Evolutionary conservation across 2,797 vertebrate species (phyloP), one percentile per base, ranked within the genome.

Genomic region (Steatocranus sp.): DNA sequence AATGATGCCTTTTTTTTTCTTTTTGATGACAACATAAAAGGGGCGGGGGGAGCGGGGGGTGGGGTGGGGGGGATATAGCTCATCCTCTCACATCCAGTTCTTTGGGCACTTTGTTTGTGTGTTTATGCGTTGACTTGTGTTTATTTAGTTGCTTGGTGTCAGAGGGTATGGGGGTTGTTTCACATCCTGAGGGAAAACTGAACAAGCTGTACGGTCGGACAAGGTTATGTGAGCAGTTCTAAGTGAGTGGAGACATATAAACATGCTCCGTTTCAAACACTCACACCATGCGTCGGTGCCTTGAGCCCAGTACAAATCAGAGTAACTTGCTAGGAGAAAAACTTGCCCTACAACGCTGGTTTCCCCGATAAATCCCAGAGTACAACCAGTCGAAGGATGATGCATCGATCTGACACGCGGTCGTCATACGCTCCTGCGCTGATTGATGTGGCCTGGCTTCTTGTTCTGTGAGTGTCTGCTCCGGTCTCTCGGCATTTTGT

Each of bases 361-460:
- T 82, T 88, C 85, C 75, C 80, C 54, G 58, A 46, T 90, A 83
- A 92, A 92, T 91, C 89, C 86, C 76, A 75, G 54, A 84, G 82
- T 89, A 76, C 73, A 87, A 93, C 87, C 92, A 89, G 90, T 87
- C 89, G 91, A 91, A 89, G 84, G 86, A 88, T 92, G 90, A 93
- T 90, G 87, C 91, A 94, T 93, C 46, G 82, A 93, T 93, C 89
- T 92, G 91, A 93, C 91, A 90, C 20, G 10, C 76, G 78, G 88
- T 88, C 77, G 50, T 81, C 83, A 85, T 77, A 18, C 76, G 61
- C 89, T 86, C 89, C 41, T 46, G 68, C 51, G 75, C 78, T 92
- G 92, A 94, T 93, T 94, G 93, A 95, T 94, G 92, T 86, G 88
- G 80, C 81, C 89, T 92, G 91, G 90, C 83, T 91, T 81, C 84